Conservation (phyloP, 1,140 invertebrate genomes). For the Drosophila lowei region DNA sequence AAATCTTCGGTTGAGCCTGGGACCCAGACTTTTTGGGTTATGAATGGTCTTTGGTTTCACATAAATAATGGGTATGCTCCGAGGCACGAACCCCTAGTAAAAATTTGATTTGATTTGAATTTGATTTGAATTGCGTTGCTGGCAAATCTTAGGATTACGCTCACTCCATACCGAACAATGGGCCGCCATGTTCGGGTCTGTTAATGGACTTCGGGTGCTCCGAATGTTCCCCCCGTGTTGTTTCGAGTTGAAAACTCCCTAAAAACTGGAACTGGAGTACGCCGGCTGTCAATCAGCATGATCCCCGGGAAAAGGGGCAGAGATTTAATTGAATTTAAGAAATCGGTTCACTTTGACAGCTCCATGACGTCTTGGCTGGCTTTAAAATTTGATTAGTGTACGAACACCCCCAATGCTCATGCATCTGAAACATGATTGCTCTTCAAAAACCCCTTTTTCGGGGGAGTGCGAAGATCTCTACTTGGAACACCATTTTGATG, state of each 20-base stretch:
- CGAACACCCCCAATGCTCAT: neutral
- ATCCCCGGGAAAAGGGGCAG: conserved; percentile 30
- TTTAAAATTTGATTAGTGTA: conserved; percentile 19
- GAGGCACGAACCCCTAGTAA: conserved; percentile 42
- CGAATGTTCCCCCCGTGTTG: conserved; percentile 17
- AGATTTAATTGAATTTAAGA: conserved; percentile 74
- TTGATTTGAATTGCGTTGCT: conserved; percentile 54
- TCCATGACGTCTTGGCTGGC: conserved; percentile 55
- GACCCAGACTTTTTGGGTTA: conserved; percentile 32
- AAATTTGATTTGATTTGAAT: conserved; percentile 31
- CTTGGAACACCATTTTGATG: neutral
- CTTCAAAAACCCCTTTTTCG: neutral
- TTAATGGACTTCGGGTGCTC: conserved; percentile 42
- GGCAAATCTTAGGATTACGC: conserved; percentile 24
- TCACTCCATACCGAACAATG: conserved; percentile 44
- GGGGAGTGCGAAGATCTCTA: conserved; percentile 31
- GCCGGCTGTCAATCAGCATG: conserved; percentile 66
- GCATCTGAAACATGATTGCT: neutral
- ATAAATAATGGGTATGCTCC: conserved; percentile 64
- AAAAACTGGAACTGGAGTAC: conserved; percentile 27
- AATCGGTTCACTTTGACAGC: conserved; percentile 61
- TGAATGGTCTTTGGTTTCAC: conserved; percentile 54
- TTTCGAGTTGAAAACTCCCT: conserved; percentile 6
- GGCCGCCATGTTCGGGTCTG: conserved; percentile 47
- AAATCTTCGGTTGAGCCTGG: conserved; percentile 47